Evolutionary conservation across 2,797 vertebrate genomes (phyloP).

Genomic region (Sebastes steindachneri): DNA sequence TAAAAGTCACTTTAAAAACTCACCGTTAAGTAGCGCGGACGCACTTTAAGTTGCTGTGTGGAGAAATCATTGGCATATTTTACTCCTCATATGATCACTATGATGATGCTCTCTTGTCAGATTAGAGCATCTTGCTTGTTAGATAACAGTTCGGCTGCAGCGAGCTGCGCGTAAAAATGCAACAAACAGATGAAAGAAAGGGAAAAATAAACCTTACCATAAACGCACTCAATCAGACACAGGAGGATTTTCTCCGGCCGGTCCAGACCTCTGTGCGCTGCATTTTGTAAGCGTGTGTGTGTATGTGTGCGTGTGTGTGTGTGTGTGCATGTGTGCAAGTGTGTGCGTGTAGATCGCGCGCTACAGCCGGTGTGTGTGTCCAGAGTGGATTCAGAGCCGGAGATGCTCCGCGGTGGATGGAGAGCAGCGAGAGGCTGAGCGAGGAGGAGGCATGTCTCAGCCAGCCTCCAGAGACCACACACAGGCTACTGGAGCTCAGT

Average conservation of each 20-base stretch:
- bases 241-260: neutral
- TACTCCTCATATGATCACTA: neutral
- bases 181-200: neutral
- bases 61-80: neutral
- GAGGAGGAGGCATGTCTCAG: conserved; percentile 34
- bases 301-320: neutral
- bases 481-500: conserved; percentile 26
- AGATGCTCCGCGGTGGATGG: conserved; percentile 54
- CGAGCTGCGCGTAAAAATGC: conserved; percentile 24
- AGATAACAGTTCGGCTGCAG: neutral
- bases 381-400: conserved; percentile 48
- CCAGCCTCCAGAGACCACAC: conserved; percentile 31
- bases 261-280: conserved; percentile 20
- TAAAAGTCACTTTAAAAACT: conserved; percentile 39
- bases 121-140: neutral
- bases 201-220: conserved; percentile 51
- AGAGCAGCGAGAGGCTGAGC: conserved; percentile 42
- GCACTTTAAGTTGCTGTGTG: conserved; percentile 20
- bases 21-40: neutral
- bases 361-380: conserved; percentile 26
- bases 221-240: conserved; percentile 23
- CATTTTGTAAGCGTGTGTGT: conserved; percentile 22
- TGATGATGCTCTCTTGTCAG: neutral
- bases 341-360: conserved; percentile 6
- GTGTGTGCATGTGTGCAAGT: neutral